Conservation (phyloP, 2,888 invertebrate genomes). For the Philereme vetulata region DNA sequence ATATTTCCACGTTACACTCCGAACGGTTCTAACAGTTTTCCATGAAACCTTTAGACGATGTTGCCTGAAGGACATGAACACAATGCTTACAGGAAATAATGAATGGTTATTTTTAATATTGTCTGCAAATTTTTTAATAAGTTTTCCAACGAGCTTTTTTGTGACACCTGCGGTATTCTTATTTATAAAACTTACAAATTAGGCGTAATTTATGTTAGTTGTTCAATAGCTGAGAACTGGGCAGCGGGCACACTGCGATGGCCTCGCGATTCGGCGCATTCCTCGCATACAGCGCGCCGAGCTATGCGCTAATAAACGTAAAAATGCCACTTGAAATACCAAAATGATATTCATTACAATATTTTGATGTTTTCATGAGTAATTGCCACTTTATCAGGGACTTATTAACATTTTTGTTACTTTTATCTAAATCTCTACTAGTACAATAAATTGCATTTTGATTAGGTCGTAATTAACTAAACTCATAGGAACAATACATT, state of each 20-base stretch:
- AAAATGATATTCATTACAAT: constrained; percentile 27
- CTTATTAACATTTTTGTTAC: constrained; percentile 54
- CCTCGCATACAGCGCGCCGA: constrained; percentile 10
- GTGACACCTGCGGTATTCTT: constrained; percentile 2
- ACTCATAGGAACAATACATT: constrained; percentile 26
- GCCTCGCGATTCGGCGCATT: constrained; percentile 14
- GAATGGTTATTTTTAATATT: too few species aligned
- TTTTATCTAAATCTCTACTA: constrained; percentile 43
- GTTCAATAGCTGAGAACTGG: not conserved
- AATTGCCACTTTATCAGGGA: constrained; percentile 38
- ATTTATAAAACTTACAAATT: constrained; percentile 7
- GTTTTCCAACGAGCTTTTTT: not conserved
- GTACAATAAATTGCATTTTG: constrained; percentile 34
- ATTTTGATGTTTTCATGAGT: constrained; percentile 40
- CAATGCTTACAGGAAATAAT: too few species aligned
- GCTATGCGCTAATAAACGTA: constrained; percentile 34
- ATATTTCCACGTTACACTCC: not conserved
- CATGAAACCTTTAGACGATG: not conserved
- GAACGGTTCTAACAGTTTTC: not conserved
- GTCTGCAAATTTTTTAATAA: too few species aligned
- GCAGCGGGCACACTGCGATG: not conserved
- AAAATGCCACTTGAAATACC: constrained; percentile 41
- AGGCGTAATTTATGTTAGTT: constrained; percentile 3
- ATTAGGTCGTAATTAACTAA: constrained; percentile 25
- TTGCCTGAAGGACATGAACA: too few species aligned